Base-by-base conservation (phyloP, 1,140 invertebrate genomes). In the Monomorium pharaonis region DNA sequence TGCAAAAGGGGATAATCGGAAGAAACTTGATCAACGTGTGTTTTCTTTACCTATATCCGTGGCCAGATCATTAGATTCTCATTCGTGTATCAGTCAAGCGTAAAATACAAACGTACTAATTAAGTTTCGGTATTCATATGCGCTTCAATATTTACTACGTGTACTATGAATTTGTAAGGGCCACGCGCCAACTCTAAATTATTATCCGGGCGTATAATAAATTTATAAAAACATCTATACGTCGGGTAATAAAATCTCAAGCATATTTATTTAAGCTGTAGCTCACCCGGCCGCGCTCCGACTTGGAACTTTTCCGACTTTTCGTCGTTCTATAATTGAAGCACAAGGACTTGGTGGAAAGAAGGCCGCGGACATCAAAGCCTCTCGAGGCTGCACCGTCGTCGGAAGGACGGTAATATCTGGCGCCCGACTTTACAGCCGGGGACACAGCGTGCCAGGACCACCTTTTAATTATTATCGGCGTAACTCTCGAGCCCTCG, bases 401-500 rank as follows among this genome's bases (percentile, higher is more conserved):
- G 62, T 74, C 54, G 67, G 74, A 37, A 81, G 49, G 56, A 24
- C 42, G 85, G 88, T 85, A 90, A 90, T 89, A 89, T 89, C 89
- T 51, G 75, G 54, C 54, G 69, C 24, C 10, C 54, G 60, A 86
- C 85, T 89, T 85, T 90, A 87, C 83, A 89, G 83, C 75, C 58
- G 81, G 72, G 56, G 62, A 89, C 80, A 89, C 80, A 75, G 44
- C 44, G 54, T 58, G 69, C 80, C 83, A 60, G 75, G 86, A 87
- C 89, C 88, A 74, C 88, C 85, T 92, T 93, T 92, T 92, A 92
- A 93, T 93, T 91, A 94, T 91, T 90, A 88, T 91, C 85, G 78
- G 85, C 88, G 87, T 92, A 92, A 92, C 90, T 92, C 65, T 44
- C 85, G 37, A 85, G 58, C 42, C 72, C 86, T 93, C 90, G 88